Evolutionary conservation across 2,113 vertebrate genomes (phyloP).

Genomic region (Prochilodus magdalenae): DNA sequence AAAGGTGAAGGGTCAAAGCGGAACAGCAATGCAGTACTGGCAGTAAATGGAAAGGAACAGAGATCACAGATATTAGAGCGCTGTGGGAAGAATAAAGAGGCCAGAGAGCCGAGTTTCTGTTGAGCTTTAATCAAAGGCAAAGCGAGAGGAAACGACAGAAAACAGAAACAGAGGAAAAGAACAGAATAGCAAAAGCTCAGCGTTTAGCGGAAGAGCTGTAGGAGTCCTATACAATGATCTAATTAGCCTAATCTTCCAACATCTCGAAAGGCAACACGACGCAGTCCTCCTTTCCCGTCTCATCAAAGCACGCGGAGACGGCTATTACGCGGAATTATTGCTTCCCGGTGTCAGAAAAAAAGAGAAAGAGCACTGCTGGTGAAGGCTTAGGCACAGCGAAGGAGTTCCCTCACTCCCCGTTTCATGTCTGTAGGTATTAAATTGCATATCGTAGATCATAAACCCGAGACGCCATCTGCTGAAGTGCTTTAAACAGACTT

Average conservation of each 20-base stretch:
- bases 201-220: neutral
- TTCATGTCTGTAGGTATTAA: constrained; percentile 67
- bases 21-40: neutral
- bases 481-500: constrained; percentile 68
- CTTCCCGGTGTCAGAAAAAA: constrained; percentile 46
- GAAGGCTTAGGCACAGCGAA: constrained; percentile 65
- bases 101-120: constrained; percentile 6
- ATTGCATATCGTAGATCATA: constrained; percentile 73
- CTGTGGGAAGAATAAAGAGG: constrained; percentile 13
- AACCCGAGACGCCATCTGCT: constrained; percentile 77
- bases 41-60: neutral
- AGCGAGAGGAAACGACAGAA: neutral
- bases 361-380: constrained; percentile 45
- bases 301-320: constrained; percentile 12
- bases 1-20: neutral
- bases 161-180: neutral
- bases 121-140: constrained; percentile 44
- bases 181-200: neutral
- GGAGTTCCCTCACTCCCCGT: constrained; percentile 61
- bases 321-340: neutral
- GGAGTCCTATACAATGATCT: neutral
- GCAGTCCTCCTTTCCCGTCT: neutral
- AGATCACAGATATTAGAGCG: neutral
- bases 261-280: neutral
- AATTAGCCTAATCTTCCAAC: neutral